Base-by-base conservation (phyloP, 2,888 invertebrate species). In the Yponomeuta plumbellus region DNA sequence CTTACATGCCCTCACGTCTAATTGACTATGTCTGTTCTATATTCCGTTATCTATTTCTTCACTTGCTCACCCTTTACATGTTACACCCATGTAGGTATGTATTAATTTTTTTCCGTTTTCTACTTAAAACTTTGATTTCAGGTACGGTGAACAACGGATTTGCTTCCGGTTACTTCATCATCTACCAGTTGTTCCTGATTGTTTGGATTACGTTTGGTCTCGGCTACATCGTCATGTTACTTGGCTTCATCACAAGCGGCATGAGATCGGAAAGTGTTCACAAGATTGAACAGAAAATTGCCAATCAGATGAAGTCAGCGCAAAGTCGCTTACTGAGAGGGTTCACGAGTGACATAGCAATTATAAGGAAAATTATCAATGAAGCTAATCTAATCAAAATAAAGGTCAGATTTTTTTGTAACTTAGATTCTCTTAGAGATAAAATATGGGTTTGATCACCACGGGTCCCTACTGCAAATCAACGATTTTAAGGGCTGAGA, bases 191-290 rank as follows among this genome's bases (percentile, higher is more conserved):
- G 68, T 96, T 96, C 74, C 92, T 97, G 0, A 94, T 97, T 44
- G 84, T 96, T 34, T 98, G 98, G 98, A 96, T 98, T 66, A 96
- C 97, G 69, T 97, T 97, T 76, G 97, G 98, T 0, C 92, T 98
- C 70, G 97, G 97, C 0, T 98, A 98, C 82, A 93, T 97, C 61
- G 94, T 97, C 26, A 98, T 98, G 97, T 94, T 97, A 62, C 93
- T 97, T 73, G 96, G 96, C 1, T 97, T 97, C 77, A 96, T 97
- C 71, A 95, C 96, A 0, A 93, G 94, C 68, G 96, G 94, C 5
- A 92, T 96, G 93, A 79, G 91, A 70, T 96, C 96, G 72, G 96
- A 97, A 79, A 92, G 94, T 73, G 92, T 97, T 66, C 93, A 93
- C 56, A 92, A 92, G 74, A 85, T 97, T 70, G 97, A 97, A 80